Evolutionary conservation across 2,113 vertebrate genomes (phyloP), one percentile per base, ranked within the genome.

Genomic region (Dissostichus mawsoni): DNA sequence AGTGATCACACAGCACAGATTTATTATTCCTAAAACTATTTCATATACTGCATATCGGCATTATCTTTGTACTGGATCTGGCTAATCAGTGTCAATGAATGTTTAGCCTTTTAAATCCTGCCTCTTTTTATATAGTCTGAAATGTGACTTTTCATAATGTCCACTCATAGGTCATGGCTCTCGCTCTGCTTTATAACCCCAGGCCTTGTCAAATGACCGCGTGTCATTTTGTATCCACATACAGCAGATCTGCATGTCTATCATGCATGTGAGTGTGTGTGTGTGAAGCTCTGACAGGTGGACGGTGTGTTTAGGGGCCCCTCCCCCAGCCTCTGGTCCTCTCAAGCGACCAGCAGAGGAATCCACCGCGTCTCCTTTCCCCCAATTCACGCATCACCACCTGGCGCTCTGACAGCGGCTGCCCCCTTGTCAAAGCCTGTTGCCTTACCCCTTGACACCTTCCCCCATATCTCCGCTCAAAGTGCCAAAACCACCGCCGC

Each of bases 331-430:
- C 73, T 51, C 13, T 3, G 17, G 74, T 66, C 64, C 68, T 84
- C 88, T 81, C 70, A 55, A 79, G 64, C 17, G 13, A 83, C 70
- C 70, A 45, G 47, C 75, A 17, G 63, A 76, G 74, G 83, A 81
- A 53, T 79, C 73, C 70, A 64, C 25, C 25, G 36, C 61, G 18
- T 82, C 82, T 76, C 81, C 84, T 56, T n/a, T 65, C 68, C 69
- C 79, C 85, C 83, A 23, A 64, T 93, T 93, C 91, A 94, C 73
- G 91, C 93, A 93, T 94, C 93, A 93, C 86, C 90, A 93, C 93
- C 89, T 90, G 90, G 84, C 66, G 72, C 81, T 84, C 89, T 94
- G 92, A 93, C 93, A 94, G 92, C 87, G 63, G 78, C 86, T 80
- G 86, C 80, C 78, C 77, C 84, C 88, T 88, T 80, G 84, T 92